These are phyloP conservation scores for Calidris pugnax DNA, from an alignment of 2,113 vertebrate genomes.

Conservation along the genomic window DNA sequence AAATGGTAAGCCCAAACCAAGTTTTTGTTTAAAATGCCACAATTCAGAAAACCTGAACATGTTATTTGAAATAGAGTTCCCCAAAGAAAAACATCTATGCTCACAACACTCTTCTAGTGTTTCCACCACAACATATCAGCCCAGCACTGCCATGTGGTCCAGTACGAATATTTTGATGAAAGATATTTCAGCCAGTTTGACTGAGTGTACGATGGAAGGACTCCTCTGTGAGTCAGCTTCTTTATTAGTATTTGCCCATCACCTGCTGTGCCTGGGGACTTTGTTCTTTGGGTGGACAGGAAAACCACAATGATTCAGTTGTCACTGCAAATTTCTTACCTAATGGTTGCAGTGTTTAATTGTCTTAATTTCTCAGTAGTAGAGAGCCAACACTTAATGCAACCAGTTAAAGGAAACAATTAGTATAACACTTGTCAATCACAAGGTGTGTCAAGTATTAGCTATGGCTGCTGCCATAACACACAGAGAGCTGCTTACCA, in stretches of 20 bases:
- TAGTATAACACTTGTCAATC: neutral
- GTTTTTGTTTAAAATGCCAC: neutral
- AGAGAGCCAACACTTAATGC: neutral
- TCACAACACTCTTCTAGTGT: neutral
- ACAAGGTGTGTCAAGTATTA: neutral
- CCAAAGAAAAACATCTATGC: neutral
- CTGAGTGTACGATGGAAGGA: neutral
- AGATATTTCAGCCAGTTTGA: neutral
- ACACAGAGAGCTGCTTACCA: neutral
- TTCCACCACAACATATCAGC: neutral
- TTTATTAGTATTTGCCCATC: neutral
- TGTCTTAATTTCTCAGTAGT: neutral
- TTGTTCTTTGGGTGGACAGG: conserved; percentile 1
- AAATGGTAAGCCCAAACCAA: neutral
- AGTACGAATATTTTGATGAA: neutral
- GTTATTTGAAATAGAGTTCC: neutral
- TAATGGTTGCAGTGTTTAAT: neutral
- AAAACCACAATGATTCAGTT: neutral
- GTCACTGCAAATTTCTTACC: neutral
- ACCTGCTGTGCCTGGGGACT: neutral
- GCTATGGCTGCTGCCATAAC: neutral
- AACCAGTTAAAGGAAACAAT: neutral
- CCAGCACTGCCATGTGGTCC: neutral
- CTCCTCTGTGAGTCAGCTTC: neutral
- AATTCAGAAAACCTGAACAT: neutral